Evolutionary conservation across 2,113 vertebrate genomes (phyloP).

Genomic region (Burhinus oedicnemus): DNA sequence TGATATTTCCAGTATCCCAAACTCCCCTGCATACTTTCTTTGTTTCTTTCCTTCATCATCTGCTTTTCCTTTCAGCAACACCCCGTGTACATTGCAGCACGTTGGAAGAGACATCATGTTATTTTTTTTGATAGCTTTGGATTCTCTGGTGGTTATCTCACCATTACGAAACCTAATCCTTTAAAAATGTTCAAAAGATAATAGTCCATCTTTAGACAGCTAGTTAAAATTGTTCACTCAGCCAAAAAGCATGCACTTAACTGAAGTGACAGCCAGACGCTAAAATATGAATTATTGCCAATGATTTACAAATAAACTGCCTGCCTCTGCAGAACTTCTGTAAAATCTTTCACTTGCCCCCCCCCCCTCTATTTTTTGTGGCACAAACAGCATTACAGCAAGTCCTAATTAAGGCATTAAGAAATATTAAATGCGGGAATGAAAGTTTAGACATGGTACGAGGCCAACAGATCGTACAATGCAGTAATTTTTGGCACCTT

Average conservation of each 20-base stretch:
- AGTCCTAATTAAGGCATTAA: neutral
- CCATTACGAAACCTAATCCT: neutral
- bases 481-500: neutral
- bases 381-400: neutral
- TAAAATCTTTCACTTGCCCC: neutral
- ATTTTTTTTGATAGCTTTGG: neutral
- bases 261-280: neutral
- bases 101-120: neutral
- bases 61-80: neutral
- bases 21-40: neutral
- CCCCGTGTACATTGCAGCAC: neutral
- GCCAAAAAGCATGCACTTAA: neutral
- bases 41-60: neutral
- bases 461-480: neutral
- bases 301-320: neutral
- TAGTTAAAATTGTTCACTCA: slow-evolving; percentile 27
- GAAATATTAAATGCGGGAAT: neutral
- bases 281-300: neutral
- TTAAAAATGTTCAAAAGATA: neutral
- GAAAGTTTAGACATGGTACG: neutral
- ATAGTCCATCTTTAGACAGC: neutral
- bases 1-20: neutral
- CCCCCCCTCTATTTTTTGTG: too few relatives aligned
- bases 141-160: neutral
- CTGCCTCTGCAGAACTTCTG: neutral